Percentiles rank a stretch among this genome's conserved stretches.
These are phyloP conservation scores for Cepaea nemoralis DNA, from an alignment of 1,140 invertebrate genomes.

Conservation along the genomic window DNA sequence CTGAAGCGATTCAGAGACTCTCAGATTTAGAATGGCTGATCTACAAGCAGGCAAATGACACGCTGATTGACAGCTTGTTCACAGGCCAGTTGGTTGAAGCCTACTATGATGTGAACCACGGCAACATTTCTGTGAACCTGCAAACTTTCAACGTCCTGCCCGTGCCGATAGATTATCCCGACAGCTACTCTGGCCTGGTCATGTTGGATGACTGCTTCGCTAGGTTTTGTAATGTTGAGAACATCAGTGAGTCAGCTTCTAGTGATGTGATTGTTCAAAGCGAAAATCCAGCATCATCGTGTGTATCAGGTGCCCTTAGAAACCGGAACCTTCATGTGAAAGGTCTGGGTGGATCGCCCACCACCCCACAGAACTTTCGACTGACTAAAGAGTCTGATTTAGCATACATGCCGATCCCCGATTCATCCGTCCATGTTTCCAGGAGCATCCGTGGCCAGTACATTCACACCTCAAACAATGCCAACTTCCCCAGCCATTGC, in stretches of 20 bases:
- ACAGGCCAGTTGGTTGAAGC: slow-evolving; percentile 69
- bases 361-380: background rate
- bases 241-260: slow-evolving; percentile 53
- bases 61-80: slow-evolving; percentile 66
- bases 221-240: slow-evolving; percentile 67
- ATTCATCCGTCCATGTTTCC: slow-evolving; percentile 19
- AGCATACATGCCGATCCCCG: slow-evolving; percentile 11
- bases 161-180: slow-evolving; percentile 61
- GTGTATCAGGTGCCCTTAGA: background rate
- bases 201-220: slow-evolving; percentile 67
- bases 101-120: slow-evolving; percentile 60
- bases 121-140: slow-evolving; percentile 66
- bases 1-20: slow-evolving; percentile 67
- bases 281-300: background rate
- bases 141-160: slow-evolving; percentile 69
- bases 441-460: background rate
- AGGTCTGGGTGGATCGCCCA: background rate
- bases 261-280: background rate
- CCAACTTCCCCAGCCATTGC: background rate
- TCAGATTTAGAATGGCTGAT: slow-evolving; percentile 70
- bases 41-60: slow-evolving; percentile 67
- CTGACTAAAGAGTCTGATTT: slow-evolving; percentile 15
- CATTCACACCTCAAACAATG: background rate
- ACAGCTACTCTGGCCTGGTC: slow-evolving; percentile 59
- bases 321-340: background rate